Evolutionary conservation across 2,888 invertebrate species (phyloP).

Genomic region (Sceliomorpha sp.): DNA sequence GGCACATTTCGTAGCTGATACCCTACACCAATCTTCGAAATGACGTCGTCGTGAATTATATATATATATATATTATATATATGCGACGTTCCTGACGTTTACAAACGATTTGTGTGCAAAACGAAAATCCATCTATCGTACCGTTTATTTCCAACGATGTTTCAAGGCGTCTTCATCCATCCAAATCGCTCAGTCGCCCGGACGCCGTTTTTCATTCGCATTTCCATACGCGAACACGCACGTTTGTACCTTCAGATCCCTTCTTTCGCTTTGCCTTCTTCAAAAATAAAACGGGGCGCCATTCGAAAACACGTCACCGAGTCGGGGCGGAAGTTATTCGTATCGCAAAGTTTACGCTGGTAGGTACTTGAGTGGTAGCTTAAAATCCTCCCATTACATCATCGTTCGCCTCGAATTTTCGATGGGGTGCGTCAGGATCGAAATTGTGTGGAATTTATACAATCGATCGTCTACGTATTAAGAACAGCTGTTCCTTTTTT

Average conservation of each 20-base stretch:
- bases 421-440: no score
- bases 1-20: no score
- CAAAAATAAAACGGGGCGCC: background rate
- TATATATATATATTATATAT: no score
- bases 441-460: no score
- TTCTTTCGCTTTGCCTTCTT: background rate
- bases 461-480: no score
- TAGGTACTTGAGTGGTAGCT: no score
- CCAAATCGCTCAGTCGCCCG: conserved; percentile 28
- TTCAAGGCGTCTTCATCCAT: conserved; percentile 30
- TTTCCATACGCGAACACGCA: conserved; percentile 25
- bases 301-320: background rate
- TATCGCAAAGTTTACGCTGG: no score
- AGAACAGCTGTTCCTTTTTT: no score
- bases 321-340: no score
- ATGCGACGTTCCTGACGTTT: conserved; percentile 48
- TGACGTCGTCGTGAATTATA: conserved; percentile 29
- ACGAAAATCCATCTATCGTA: conserved; percentile 50
- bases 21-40: no score
- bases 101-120: conserved; percentile 51
- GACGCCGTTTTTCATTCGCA: conserved; percentile 15
- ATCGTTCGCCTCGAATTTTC: no score
- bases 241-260: conserved; percentile 16
- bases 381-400: no score
- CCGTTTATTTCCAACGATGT: conserved; percentile 48